Conservation (phyloP, 2,113 vertebrate species). For the Lasiurus cinereus region DNA sequence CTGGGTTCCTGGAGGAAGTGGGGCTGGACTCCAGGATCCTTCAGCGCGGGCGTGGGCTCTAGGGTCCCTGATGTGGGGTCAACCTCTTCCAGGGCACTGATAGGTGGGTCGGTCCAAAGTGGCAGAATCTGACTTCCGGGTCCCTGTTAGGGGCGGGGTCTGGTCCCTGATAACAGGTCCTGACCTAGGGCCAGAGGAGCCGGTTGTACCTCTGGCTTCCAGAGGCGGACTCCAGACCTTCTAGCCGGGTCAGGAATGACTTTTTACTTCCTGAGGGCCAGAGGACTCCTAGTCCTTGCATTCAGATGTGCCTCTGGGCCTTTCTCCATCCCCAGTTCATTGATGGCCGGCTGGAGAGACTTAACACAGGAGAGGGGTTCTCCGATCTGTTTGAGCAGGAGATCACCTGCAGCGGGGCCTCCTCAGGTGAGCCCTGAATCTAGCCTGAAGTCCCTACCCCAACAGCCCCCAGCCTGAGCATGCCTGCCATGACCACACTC, state of each 20-base stretch:
- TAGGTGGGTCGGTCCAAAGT: not conserved
- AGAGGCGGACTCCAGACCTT: not conserved
- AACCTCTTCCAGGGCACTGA: not conserved
- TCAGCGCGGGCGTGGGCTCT: not conserved
- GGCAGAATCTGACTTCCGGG: not conserved
- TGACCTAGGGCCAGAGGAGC: not conserved
- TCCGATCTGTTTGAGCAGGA: slow-evolving; percentile 94
- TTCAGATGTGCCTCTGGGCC: not conserved
- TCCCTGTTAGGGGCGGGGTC: not conserved
- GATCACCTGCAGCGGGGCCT: slow-evolving; percentile 85
- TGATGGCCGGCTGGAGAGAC: slow-evolving; percentile 90
- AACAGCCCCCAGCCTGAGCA: not conserved
- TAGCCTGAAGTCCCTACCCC: rapidly evolving
- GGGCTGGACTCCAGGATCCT: not conserved
- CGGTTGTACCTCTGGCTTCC: not conserved
- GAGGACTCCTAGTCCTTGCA: rapidly evolving
- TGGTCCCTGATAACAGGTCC: not conserved
- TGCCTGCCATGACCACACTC: not conserved
- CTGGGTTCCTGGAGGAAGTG: not conserved
- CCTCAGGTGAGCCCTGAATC: slow-evolving; percentile 85
- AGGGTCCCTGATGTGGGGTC: not conserved
- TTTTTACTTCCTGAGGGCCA: not conserved
- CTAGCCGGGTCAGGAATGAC: not conserved
- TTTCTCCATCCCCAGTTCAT: slow-evolving; percentile 89
- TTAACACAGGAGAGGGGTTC: slow-evolving; percentile 90